Base-by-base conservation (phyloP, 2,797 vertebrate species). In the Epinephelus malabaricus region DNA sequence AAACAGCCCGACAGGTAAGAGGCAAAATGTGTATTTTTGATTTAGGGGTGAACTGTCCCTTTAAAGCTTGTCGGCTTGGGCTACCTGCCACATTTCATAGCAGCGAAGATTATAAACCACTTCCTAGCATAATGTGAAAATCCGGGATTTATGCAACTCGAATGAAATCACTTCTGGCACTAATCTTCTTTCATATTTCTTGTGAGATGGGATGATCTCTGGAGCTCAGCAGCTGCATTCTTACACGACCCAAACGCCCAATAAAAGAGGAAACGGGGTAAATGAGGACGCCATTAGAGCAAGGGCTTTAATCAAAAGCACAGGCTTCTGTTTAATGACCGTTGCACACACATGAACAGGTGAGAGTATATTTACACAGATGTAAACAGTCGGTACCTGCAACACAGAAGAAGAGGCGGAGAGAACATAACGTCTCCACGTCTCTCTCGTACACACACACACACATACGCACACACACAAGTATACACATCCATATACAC, bases 331-430 rank as follows among this genome's bases (percentile, higher is more conserved):
- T 96, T 96, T 95, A 96, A 95, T 96, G 86, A 94, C 81, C 55
- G 50, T 86, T 94, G 89, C 94, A 94, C 94, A 45, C 91, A 94
- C 89, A 94, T 86, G 80, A 90, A 94, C 91, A 95, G 90, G 93
- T 94, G 92, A 92, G 80, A 83, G 76, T 70, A 92, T 95, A 95
- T 94, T 92, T 95, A 95, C 88, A 95, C 83, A 84, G 76, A 95
- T 93, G 93, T 93, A 94, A 95, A 95, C 93, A 94, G 90, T 94
- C 92, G 92, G 91, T 91, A 95, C 89, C 92, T 92, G 92, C 92
- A 93, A 91, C 90, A 92, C 76, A 73, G 75, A 88, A 76, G 30
- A 80, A 68, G 65, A 81, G 75, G 88, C 34, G 7, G 85, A 91
- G 73, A 78, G 73, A 78, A 67, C 69, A 84, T 60, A 4, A 8